Conservation (phyloP, 2,797 vertebrate species). For the Gambusia yucatana region DNA sequence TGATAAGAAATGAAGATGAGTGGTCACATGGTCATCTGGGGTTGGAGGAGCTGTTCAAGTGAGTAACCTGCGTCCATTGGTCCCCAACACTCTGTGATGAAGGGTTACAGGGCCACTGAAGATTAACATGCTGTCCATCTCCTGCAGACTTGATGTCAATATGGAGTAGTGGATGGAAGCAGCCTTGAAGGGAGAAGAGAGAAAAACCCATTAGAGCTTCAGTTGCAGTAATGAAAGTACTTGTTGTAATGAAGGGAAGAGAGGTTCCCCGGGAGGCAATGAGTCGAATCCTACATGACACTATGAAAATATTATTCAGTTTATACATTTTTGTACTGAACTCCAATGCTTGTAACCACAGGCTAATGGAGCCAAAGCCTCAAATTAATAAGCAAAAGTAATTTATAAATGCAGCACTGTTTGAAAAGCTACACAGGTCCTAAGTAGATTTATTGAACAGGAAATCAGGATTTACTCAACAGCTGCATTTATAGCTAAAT, state of each 20-base stretch:
- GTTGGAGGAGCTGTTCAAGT: constrained; percentile 10
- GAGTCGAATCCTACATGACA: constrained; percentile 19
- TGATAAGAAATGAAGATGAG: constrained; percentile 24
- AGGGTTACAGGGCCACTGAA: constrained; percentile 48
- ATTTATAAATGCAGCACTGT: constrained; percentile 71
- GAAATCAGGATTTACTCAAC: constrained; percentile 30
- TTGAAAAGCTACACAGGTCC: constrained; percentile 61
- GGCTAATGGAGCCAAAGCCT: constrained; percentile 70
- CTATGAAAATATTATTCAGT: constrained; percentile 78
- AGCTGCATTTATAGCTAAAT: background rate
- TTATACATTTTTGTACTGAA: constrained; percentile 80
- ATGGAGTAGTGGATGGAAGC: constrained; percentile 85
- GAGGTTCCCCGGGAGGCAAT: constrained; percentile 23
- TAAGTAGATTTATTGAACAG: constrained; percentile 36
- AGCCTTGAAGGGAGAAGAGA: constrained; percentile 58
- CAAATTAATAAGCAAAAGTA: constrained; percentile 74
- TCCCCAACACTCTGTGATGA: constrained; percentile 40
- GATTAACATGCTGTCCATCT: constrained; percentile 68
- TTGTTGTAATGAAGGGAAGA: constrained; percentile 71
- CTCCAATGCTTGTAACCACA: constrained; percentile 65
- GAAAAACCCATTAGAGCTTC: constrained; percentile 74
- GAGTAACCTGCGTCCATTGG: constrained; percentile 5
- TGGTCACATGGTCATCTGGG: constrained; percentile 26
- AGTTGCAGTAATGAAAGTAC: constrained; percentile 90
- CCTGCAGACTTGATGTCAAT: constrained; percentile 77